Evolutionary conservation across 2,888 invertebrate species (phyloP).

Genomic region (Lepetodrilus schrolli): DNA sequence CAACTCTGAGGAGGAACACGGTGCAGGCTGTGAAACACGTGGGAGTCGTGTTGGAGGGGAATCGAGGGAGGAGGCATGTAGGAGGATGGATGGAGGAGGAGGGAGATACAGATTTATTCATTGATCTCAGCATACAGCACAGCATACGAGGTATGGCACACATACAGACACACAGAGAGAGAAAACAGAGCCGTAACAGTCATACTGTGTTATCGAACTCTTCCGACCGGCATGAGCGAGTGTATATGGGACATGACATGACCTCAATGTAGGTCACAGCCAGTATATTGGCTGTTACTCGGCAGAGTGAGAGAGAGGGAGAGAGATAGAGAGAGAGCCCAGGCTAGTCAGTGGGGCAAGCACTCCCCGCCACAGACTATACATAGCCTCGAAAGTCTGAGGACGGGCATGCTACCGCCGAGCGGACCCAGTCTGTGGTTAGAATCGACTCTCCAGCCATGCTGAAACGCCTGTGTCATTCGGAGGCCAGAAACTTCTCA

Average conservation of each 20-base stretch:
- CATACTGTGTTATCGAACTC: not conserved
- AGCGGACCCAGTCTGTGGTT: not conserved
- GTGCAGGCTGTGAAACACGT: too few species aligned
- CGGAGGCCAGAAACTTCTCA: not conserved
- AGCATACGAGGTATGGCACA: not conserved
- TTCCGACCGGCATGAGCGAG: not conserved
- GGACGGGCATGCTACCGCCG: not conserved
- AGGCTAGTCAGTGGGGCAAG: too few species aligned
- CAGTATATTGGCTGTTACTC: too few species aligned
- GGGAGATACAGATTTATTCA: not conserved
- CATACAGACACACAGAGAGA: not conserved
- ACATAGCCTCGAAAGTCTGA: not conserved
- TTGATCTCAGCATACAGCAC: not conserved
- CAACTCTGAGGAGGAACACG: too few species aligned
- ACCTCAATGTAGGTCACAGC: constrained; percentile 22
- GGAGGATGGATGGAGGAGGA: not conserved
- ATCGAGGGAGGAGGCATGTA: not conserved
- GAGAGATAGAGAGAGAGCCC: too few species aligned
- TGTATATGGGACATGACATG: constrained; percentile 9
- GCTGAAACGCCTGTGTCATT: not conserved
- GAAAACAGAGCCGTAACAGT: not conserved
- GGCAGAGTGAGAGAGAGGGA: too few species aligned
- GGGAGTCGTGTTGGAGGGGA: too few species aligned
- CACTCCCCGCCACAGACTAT: too few species aligned
- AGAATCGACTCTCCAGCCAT: not conserved